These are phyloP conservation scores for Micrasema minimum DNA, from an alignment of 1,140 invertebrate species.

Conservation along the genomic window DNA sequence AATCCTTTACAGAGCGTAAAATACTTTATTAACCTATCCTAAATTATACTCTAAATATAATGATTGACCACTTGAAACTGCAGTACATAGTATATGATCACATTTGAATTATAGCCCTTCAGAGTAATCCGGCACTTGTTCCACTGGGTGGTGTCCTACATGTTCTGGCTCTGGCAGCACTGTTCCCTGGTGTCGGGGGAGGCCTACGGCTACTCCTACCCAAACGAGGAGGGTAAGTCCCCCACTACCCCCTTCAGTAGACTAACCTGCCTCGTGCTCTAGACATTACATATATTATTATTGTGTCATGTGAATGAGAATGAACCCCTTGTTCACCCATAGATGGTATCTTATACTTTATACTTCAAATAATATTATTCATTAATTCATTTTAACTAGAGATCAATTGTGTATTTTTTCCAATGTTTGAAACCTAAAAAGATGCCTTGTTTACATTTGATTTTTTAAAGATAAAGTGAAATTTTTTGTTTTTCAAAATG, in stretches of 20 bases:
- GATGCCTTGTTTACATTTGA: too few relatives aligned
- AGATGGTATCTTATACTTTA: conserved; percentile 25
- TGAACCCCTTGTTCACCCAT: conserved; percentile 26
- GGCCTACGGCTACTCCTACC: conserved; percentile 45
- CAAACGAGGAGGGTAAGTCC: conserved; percentile 50
- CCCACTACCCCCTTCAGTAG: not conserved
- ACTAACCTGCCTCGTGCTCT: conserved; percentile 4
- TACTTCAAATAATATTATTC: conserved; percentile 1
- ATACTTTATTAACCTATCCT: too few relatives aligned
- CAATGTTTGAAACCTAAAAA: too few relatives aligned
- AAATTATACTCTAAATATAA: too few relatives aligned
- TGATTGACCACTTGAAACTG: too few relatives aligned
- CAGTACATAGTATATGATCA: too few relatives aligned
- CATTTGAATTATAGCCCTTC: conserved; percentile 49
- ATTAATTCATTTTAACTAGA: conserved; percentile 3
- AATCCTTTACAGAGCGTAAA: too few relatives aligned
- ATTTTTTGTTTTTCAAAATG: too few relatives aligned
- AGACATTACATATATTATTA: conserved; percentile 4
- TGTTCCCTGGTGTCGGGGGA: conserved; percentile 22
- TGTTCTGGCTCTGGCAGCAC: conserved; percentile 49
- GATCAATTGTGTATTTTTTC: too few relatives aligned
- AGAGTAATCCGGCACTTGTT: conserved; percentile 42
- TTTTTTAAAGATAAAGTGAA: too few relatives aligned
- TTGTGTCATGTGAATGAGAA: conserved; percentile 37
- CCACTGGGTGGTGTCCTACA: conserved; percentile 42